phyloP scores from a whole-genome alignment of 2,888 invertebrate species.

The Calliopum simillimum region DNA sequence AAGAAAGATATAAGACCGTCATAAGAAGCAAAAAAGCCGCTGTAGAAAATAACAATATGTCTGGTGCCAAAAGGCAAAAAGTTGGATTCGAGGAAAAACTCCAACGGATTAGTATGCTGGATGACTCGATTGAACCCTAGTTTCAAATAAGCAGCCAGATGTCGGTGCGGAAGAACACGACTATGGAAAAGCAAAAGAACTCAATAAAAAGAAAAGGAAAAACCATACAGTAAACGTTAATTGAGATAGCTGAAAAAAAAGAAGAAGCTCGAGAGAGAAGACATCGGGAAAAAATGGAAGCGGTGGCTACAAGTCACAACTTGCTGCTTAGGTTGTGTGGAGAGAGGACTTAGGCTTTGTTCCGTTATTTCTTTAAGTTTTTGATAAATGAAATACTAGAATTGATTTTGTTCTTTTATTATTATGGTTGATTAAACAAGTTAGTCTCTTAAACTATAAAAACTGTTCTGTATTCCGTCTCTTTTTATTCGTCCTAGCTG shows the following conservation, averaged over 20 bases:
- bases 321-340: background rate
- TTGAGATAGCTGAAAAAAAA: too few relatives aligned
- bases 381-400: too few relatives aligned
- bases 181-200: conserved; percentile 27
- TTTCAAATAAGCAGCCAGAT: too few relatives aligned
- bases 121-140: conserved; percentile 29
- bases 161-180: conserved; percentile 11
- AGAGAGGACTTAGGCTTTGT: too few relatives aligned
- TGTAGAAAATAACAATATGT: conserved; percentile 17
- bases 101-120: conserved; percentile 20
- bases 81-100: conserved; percentile 32
- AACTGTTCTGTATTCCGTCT: conserved; percentile 25
- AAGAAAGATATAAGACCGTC: conserved; percentile 34
- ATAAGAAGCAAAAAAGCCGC: conserved; percentile 30
- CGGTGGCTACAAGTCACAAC: background rate
- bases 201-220: conserved; percentile 38
- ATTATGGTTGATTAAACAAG: too few relatives aligned
- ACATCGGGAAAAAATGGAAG: conserved; percentile 40
- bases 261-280: too few relatives aligned
- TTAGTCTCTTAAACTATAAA: too few relatives aligned
- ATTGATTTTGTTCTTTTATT: too few relatives aligned
- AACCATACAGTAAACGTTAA: too few relatives aligned
- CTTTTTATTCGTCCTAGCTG: conserved; percentile 31
- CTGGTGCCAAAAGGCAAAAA: conserved; percentile 20
- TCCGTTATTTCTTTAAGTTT: too few relatives aligned